A percentile compares a stretch with the other conserved stretches of the same genome.
Evolutionary conservation across 30 jellyfish, hydroid and myxozoan genomes (phyloP).

Genomic region (Haliclystus octoradiatus): DNA sequence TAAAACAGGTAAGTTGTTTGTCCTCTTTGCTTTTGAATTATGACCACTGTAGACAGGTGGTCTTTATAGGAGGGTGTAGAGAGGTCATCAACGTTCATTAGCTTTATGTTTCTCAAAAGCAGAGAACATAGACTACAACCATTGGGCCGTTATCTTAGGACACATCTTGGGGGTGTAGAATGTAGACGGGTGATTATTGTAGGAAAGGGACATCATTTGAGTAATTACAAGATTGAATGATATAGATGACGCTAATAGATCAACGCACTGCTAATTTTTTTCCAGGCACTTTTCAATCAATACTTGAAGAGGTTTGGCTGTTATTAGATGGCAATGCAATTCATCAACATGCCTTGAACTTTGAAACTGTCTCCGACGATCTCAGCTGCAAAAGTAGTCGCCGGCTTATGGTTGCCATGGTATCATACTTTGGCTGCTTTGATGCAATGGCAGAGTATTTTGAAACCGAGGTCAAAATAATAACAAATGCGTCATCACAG

Average conservation of each 20-base stretch:
- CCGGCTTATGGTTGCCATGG: not conserved
- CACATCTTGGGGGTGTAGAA: too few species aligned
- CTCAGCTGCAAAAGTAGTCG: not conserved
- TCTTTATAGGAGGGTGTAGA: too few species aligned
- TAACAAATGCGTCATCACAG: not conserved
- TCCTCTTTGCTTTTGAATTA: not conserved
- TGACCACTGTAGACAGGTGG: too few species aligned
- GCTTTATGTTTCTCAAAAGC: too few species aligned
- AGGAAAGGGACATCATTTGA: too few species aligned
- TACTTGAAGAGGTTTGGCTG: not conserved
- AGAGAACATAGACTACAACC: too few species aligned
- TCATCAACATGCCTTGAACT: not conserved
- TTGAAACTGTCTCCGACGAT: not conserved
- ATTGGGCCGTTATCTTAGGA: too few species aligned
- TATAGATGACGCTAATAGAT: too few species aligned
- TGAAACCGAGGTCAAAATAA: not conserved
- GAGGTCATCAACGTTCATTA: too few species aligned
- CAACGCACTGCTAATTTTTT: too few species aligned
- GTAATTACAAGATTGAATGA: too few species aligned
- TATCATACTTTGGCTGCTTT: not conserved
- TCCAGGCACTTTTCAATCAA: not conserved
- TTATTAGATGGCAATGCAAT: not conserved
- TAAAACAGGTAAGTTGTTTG: constrained; percentile 38
- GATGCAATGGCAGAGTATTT: not conserved
- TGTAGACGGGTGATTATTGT: too few species aligned